Percentiles rank a stretch among this genome's conserved stretches.
These are phyloP conservation scores for Heteractis magnifica DNA, from an alignment of 92 coral and sea anemone genomes.

Conservation along the genomic window DNA sequence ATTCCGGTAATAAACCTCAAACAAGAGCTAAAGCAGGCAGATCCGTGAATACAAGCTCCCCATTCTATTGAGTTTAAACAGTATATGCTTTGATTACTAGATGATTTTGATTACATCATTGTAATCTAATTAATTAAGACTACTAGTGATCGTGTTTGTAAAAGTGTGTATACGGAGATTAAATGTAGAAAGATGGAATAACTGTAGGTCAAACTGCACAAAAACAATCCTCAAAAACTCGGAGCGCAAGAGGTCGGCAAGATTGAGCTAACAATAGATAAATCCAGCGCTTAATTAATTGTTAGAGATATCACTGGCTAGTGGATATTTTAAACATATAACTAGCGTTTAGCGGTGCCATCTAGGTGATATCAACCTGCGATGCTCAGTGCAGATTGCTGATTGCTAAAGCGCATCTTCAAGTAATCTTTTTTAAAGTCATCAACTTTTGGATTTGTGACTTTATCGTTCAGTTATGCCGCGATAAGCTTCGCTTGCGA, in stretches of 20 bases:
- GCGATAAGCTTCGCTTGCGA: conserved; percentile 79
- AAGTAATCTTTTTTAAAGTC: conserved; percentile 31
- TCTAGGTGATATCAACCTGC: conserved; percentile 14
- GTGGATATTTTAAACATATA: neutral
- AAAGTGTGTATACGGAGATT: conserved; percentile 3
- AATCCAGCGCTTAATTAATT: conserved; percentile 18
- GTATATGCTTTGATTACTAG: conserved; percentile 25
- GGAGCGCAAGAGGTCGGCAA: neutral
- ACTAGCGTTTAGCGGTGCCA: conserved; percentile 21
- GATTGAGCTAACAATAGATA: neutral
- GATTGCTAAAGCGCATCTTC: conserved; percentile 16
- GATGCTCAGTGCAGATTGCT: neutral
- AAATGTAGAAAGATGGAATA: neutral
- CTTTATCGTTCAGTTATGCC: conserved; percentile 41
- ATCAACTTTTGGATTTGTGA: conserved; percentile 21
- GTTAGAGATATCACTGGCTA: neutral
- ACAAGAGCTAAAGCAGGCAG: conserved; percentile 20
- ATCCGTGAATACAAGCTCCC: neutral
- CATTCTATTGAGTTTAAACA: conserved; percentile 16
- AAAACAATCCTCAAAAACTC: neutral
- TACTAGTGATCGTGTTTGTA: conserved; percentile 12
- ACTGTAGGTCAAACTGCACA: neutral
- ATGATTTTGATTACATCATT: conserved; percentile 40
- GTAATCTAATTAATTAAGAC: conserved; percentile 36
- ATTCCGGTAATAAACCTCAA: conserved; percentile 35